A percentile compares a stretch with the other conserved stretches of the same genome.
These are phyloP conservation scores for Meta bourneti DNA, from an alignment of 2,888 invertebrate species.

Conservation along the genomic window DNA sequence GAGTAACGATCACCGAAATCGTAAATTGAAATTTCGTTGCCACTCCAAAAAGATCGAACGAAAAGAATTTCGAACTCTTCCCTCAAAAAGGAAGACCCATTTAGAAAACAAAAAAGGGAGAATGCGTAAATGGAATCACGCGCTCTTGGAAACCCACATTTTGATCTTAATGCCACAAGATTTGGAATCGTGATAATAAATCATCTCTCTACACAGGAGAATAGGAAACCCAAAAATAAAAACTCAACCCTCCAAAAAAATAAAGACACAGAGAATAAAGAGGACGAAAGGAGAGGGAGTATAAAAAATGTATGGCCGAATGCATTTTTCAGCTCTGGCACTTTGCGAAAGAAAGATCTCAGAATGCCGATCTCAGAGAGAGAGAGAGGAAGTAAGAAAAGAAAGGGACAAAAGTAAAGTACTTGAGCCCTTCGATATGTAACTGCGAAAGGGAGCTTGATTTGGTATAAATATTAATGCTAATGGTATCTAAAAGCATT, in stretches of 20 bases:
- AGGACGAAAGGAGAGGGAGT: not conserved
- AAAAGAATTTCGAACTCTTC: not conserved
- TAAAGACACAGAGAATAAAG: slow-evolving; percentile 10
- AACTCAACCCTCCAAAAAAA: not conserved
- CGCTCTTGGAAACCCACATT: slow-evolving; percentile 8
- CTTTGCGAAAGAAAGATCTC: slow-evolving; percentile 52
- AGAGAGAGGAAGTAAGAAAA: not conserved
- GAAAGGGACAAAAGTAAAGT: not conserved
- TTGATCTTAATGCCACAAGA: slow-evolving; percentile 65
- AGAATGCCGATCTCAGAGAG: slow-evolving; percentile 19
- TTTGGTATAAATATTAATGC: slow-evolving; percentile 64
- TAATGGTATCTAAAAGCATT: slow-evolving; percentile 68
- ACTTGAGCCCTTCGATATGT: slow-evolving; percentile 22
- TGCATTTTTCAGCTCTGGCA: slow-evolving; percentile 54
- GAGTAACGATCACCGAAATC: slow-evolving; percentile 17
- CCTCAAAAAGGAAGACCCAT: slow-evolving; percentile 24
- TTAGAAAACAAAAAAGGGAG: slow-evolving; percentile 33
- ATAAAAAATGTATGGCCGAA: slow-evolving; percentile 55
- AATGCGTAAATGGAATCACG: slow-evolving; percentile 50
- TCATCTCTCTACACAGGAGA: slow-evolving; percentile 42
- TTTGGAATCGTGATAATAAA: slow-evolving; percentile 54
- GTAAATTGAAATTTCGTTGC: slow-evolving; percentile 49
- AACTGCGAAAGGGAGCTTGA: slow-evolving; percentile 45
- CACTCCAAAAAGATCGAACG: not conserved
- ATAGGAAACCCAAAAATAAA: slow-evolving; percentile 32